Base-by-base conservation (phyloP, 2,888 invertebrate genomes). In the Invenusta paracnida region DNA sequence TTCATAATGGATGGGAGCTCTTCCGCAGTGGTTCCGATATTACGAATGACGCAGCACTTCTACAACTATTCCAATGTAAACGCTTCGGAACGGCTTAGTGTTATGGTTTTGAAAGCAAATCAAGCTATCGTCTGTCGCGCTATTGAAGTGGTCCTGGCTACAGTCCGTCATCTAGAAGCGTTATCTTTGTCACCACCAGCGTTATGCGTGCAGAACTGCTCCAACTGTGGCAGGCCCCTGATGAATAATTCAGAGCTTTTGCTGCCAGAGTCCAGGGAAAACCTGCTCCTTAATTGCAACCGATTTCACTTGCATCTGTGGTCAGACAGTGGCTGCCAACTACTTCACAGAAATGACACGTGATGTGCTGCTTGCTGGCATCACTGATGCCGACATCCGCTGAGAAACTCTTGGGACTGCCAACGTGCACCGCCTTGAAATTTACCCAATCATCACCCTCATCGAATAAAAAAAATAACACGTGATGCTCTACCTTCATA, bases 91-190 rank as follows among this genome's bases (percentile, higher is more conserved):
- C n/a, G n/a, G n/a, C n/a, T n/a, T n/a, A n/a, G n/a, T 23, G 17
- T 23, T 73, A 73, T 73, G 73, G 73, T 73, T 5, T 73, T 73
- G 73, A 73, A 73, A 25, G 11, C 73, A n/a, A 23, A 73, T 73
- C 73, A 5, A 5, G 73, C 73, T n/a, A 73, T 73, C 73, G 25
- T 73, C 73, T 13, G 73, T 73, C 73, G 73, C 27, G 25, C 73
- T 23, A 73, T 73, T 23, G 23, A 73, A 73, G 73, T 13, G 27
- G 73, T 73, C 23, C 73, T 73, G 73, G 27, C 73, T 73, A 73
- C 73, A 73, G 73, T 73, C 2, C 73, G 73, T 73, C 73, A 23
- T 23, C 27, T 73, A 5, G 73, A 5, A 73, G n/a, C n/a, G 73
- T 73, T 5, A 25, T 73, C 23, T 23, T 23, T 23, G 73, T 73